Evolutionary conservation across 1,140 invertebrate genomes (phyloP), one percentile per base, ranked within the genome.

Genomic region (Tetragnatha versicolor): DNA sequence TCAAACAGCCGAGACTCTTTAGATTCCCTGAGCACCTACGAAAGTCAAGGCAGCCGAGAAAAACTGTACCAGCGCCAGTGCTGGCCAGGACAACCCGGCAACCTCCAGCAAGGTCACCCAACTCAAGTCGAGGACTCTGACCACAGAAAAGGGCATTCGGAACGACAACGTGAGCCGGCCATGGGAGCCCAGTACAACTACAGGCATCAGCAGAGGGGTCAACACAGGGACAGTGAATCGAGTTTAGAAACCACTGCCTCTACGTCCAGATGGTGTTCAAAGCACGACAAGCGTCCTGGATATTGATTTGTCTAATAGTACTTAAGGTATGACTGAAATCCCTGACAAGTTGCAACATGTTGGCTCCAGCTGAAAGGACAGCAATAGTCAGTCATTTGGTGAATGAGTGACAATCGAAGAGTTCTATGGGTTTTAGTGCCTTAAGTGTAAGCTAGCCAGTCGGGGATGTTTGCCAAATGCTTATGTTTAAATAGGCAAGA

Each of bases 21-120:
- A 22, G 76, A 79, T 27, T 79, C 76, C 7, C 17, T 79, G 25
- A 79, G 76, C 31, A 79, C 76, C 5, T 79, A 79, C 27, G 76
- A 79, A 29, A 79, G 63, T n/a, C 61, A 47, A 27, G 76, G 76
- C 22, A 79, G 76, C 29, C 17, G 76, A 68, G 76, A 79, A 14
- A 79, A 69, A 29, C 53, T 79, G 9, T 79, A 79, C 65, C 63
- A 79, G 27, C 49, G 55, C 20, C 76, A 79, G 17, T 65, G 58
- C 25, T 60, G 51, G 55, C 37, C 63, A 35, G 65, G 76, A 31
- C 76, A 79, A 25, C 65, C 73, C 0, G 47, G 49, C 4, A 69
- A 25, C 20, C 47, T 33, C 27, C 66, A 17, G 17, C 45, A 37
- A 6, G 42, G 22, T 3, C 37, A 68, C 10, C 37, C 69, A 12